Base-by-base conservation (phyloP, 2,888 invertebrate genomes). In the Ormyrus nitidulus region DNA sequence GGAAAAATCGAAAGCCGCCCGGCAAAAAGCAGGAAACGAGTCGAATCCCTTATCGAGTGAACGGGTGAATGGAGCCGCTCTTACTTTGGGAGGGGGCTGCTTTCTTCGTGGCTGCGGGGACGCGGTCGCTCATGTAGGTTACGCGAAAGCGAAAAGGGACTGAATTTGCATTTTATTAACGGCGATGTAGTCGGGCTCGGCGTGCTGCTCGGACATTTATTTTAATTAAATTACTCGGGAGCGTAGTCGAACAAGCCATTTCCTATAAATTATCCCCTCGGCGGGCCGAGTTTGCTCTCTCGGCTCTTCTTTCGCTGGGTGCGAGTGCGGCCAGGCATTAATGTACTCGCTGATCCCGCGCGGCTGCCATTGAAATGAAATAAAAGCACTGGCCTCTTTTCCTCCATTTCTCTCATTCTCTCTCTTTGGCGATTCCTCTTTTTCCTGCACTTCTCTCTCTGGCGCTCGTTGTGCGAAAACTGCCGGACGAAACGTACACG, bases 161-260 rank as follows among this genome's bases (percentile, higher is more conserved):
- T 89, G 89, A 90, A 90, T 90, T 90, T 90, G 90, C 90, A 90
- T 90, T 90, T 90, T 90, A 90, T 90, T 90, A 88, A 1, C 19
- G 87, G 85, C 86, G 86, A 82, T 86, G 88, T 85, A 88, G 87
- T 87, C 85, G 86, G 85, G 84, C 85, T 83, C 86, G 62, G 59
- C 61, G 65, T 48, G 56, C 11, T 11, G 77, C 76, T 78, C 86
- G 88, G 89, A 90, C 90, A 90, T 90, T 90, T 90, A 90, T 90
- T 90, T 90, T 90, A 90, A 90, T 90, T 90, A 90, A 90, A 90
- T 90, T 90, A 90, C 90, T 89, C 87, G 87, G 89, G 87, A 82
- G 65, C 79, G 76, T 82, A 85, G 85, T 90, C 90, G 90, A 90
- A 90, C 90, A 90, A 90, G 88, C 90, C 90, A 90, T 90, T 90